Evolutionary conservation across 2,888 invertebrate genomes (phyloP), one percentile per base, ranked within the genome.

Genomic region (Gasteruption jaculator): DNA sequence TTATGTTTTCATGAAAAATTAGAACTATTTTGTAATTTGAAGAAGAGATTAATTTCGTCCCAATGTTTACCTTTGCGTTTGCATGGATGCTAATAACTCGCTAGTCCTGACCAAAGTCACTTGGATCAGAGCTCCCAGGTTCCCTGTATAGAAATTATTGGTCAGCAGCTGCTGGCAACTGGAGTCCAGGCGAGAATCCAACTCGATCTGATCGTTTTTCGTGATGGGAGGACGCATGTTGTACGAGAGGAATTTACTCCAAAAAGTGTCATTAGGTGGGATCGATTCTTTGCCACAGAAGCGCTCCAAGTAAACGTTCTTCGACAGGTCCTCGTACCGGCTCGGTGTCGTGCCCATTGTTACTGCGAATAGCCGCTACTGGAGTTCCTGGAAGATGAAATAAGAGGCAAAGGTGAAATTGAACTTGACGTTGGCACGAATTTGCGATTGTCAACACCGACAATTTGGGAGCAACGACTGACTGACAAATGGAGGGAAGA

Each of bases 161-260:
- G 82, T 80, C 6, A 94, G 71, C 68, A 90, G 76, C 60, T 81
- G 77, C 73, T 88, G 83, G 60, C 89, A 80, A 50, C 86, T 68
- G 0, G 81, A 73, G 56, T 89, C 85, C 3, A 91, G 77, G 36
- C 83, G 80, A 4, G 90, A 85, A 64, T 95, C 93, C 43, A 96
- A 43, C 43, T 63, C 63, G 38, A 69, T 67, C 45, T 64, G 61
- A 61, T 74, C 80, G 74, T 74, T 88, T 82, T 81, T 79, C 57
- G 82, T 85, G 29, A 80, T 76, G 1, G 93, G 92, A 44, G 91
- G 83, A 24, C 81, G 80, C 55, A 94, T 85, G 52, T 92, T 90
- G 65, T 93, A 99, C 0, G 94, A 87, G 24, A 99, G 75, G 50
- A 99, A 80, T 52, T 86, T 83, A 66, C 91, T 91, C 97, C 97